Conservation (phyloP, 2,797 vertebrate genomes). For the Furcifer pardalis region DNA sequence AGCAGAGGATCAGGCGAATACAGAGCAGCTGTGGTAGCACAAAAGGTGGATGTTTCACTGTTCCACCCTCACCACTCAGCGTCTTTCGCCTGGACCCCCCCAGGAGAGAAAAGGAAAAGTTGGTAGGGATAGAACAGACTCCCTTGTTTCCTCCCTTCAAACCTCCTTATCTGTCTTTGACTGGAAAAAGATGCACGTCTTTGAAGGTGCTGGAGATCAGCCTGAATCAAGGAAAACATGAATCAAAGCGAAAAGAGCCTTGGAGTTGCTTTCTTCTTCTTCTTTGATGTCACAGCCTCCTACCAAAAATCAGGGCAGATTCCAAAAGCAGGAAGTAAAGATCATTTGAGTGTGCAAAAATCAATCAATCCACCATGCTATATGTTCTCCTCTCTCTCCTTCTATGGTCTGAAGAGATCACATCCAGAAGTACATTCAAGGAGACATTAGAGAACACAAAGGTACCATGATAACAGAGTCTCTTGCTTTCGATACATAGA, state of each 20-base stretch:
- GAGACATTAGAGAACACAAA: background rate
- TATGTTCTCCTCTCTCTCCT: background rate
- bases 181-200: background rate
- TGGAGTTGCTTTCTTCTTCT: background rate
- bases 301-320: background rate
- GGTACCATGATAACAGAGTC: background rate
- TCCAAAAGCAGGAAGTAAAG: background rate
- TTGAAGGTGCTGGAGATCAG: background rate
- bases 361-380: background rate
- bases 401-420: background rate
- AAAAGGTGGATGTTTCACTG: background rate
- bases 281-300: background rate
- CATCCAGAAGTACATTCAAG: background rate
- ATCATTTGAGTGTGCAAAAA: background rate
- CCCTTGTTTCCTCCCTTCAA: background rate
- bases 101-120: background rate
- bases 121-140: background rate
- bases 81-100: background rate
- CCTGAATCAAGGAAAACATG: background rate
- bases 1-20: background rate
- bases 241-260: background rate
- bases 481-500: background rate
- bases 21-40: too few relatives aligned
- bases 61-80: background rate
- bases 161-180: background rate